Conservation (phyloP, 2,113 vertebrate genomes). For the Platichthys flesus region DNA sequence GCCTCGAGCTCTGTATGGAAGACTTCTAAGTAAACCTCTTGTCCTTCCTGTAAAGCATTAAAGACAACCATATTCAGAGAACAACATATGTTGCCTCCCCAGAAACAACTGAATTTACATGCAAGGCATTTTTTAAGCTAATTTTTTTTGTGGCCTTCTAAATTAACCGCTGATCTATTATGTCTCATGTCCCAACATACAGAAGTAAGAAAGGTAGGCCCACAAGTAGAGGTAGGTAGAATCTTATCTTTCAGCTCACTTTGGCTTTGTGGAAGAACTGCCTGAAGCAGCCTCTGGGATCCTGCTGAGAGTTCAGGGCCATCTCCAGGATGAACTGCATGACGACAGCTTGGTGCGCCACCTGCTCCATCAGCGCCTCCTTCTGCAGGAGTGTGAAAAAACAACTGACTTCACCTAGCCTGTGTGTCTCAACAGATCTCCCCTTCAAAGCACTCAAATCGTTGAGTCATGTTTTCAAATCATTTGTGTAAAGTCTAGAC, state of each 20-base stretch:
- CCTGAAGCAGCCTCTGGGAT: slow-evolving; percentile 95
- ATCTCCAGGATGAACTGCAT: slow-evolving; percentile 99
- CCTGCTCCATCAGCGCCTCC: slow-evolving; percentile 95
- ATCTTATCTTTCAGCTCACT: slow-evolving; percentile 81
- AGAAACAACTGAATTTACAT: not conserved
- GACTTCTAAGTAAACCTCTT: slow-evolving; percentile 93
- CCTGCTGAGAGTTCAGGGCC: slow-evolving; percentile 90
- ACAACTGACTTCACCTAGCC: not conserved
- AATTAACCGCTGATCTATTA: too few species aligned
- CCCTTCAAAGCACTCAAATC: not conserved
- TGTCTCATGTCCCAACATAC: too few species aligned
- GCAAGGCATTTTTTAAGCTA: too few species aligned
- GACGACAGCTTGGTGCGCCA: slow-evolving; percentile 96
- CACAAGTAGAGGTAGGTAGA: not conserved
- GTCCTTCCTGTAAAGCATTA: slow-evolving; percentile 83
- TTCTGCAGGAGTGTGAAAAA: slow-evolving; percentile 82
- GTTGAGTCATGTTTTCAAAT: too few species aligned
- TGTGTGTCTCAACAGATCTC: not conserved
- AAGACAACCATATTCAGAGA: slow-evolving; percentile 14
- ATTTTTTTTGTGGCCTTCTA: too few species aligned
- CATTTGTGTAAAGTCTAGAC: too few species aligned
- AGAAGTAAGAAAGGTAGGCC: too few species aligned
- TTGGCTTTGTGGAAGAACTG: slow-evolving; percentile 98
- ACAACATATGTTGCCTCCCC: not conserved
- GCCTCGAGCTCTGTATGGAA: slow-evolving; percentile 94